Percentiles rank a stretch among this genome's conserved stretches.
Conservation (phyloP, 2,888 invertebrate species). For the Oligia latruncula region DNA sequence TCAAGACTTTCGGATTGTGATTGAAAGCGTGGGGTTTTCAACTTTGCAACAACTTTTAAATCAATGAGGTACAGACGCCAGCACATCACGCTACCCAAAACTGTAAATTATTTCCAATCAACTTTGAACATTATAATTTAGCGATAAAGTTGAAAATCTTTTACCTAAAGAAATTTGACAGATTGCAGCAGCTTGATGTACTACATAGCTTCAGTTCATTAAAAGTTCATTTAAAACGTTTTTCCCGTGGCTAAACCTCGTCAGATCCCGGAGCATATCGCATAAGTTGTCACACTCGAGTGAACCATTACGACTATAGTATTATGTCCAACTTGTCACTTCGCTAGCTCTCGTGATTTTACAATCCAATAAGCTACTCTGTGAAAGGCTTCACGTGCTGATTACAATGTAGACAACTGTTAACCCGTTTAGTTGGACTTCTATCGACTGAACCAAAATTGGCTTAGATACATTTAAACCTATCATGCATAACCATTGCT, state of each 20-base stretch:
- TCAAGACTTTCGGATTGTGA: background rate
- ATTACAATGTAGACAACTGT: conserved; percentile 24
- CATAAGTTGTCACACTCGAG: conserved; percentile 20
- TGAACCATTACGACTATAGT: conserved; percentile 7
- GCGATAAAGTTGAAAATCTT: too few species aligned
- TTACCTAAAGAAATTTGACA: too few species aligned
- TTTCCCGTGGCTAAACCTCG: background rate
- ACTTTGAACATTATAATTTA: too few species aligned
- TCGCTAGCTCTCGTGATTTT: conserved; percentile 39
- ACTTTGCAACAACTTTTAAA: background rate
- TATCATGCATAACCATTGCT: background rate
- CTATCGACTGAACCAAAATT: conserved; percentile 28
- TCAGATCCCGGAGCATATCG: background rate
- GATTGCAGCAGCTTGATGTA: too few species aligned
- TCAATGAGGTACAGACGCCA: too few species aligned
- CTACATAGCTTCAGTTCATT: background rate
- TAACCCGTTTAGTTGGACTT: conserved; percentile 41
- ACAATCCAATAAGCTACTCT: conserved; percentile 54
- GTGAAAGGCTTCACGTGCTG: conserved; percentile 39
- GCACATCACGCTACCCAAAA: too few species aligned
- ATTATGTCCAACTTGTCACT: conserved; percentile 24
- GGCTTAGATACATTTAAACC: background rate
- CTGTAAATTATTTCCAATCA: too few species aligned
- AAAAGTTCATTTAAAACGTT: background rate
- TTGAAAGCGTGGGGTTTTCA: background rate